A percentile compares a stretch with the other conserved stretches of the same genome.
Evolutionary conservation across 1,140 invertebrate species (phyloP).

Genomic region (Rhyacophila brunnea): DNA sequence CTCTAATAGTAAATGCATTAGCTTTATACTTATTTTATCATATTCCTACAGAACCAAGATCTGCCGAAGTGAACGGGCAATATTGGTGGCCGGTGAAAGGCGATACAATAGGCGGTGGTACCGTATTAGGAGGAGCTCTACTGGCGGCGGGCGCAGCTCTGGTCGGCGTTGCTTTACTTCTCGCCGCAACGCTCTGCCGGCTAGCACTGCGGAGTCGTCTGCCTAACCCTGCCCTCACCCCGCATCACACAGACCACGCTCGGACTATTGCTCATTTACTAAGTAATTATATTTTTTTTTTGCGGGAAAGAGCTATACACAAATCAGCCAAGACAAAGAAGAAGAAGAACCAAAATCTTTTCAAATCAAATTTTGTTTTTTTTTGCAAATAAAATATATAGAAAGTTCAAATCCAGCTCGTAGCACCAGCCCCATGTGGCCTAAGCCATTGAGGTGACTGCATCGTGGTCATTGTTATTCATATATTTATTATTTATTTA

Average conservation of each 20-base stretch:
- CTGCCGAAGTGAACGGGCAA: conserved; percentile 1
- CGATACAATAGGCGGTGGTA: background rate
- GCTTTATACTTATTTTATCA: background rate
- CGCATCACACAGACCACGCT: conserved; percentile 22
- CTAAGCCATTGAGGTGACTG: no score
- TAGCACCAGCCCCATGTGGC: no score
- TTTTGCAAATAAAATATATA: no score
- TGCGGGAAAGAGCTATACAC: no score
- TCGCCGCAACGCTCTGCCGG: conserved; percentile 11
- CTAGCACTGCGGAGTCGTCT: background rate
- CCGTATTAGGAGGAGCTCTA: background rate
- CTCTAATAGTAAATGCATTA: background rate
- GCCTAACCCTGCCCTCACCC: background rate
- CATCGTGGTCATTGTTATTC: no score
- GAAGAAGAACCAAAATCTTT: no score
- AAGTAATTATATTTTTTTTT: conserved; percentile 14
- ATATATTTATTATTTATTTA: no score
- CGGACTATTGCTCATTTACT: conserved; percentile 30
- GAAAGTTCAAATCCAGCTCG: no score
- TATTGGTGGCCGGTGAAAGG: conserved; percentile 30
- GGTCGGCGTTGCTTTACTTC: conserved; percentile 1
- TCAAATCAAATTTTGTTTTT: no score
- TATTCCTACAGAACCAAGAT: background rate
- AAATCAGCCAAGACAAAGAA: no score
- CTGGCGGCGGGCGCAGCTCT: conserved; percentile 14